Evolutionary conservation across 2,888 invertebrate genomes (phyloP).

Genomic region (Cerastis leucographa): DNA sequence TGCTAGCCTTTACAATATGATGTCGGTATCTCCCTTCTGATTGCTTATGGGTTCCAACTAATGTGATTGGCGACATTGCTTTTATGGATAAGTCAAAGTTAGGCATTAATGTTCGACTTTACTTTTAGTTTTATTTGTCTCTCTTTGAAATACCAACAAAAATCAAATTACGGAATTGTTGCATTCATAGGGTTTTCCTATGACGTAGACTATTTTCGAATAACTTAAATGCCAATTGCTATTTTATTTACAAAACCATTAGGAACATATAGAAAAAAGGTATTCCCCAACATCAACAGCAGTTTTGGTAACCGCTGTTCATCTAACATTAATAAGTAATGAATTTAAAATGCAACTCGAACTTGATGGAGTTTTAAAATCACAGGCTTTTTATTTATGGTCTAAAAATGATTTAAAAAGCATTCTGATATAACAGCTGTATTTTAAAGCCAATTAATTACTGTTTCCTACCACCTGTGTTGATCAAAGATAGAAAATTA

Average conservation of each 20-base stretch:
- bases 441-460: slow-evolving; percentile 30
- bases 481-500: slow-evolving; percentile 38
- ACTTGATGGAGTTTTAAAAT: not conserved
- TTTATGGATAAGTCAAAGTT: slow-evolving; percentile 3
- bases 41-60: slow-evolving; percentile 45
- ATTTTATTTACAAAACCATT: not conserved
- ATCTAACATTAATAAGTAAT: too few relatives aligned
- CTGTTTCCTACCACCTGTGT: slow-evolving; percentile 14
- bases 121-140: not conserved
- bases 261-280: not conserved
- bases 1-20: slow-evolving; percentile 49
- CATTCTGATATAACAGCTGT: slow-evolving; percentile 16
- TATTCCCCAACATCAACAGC: not conserved
- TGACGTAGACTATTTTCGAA: not conserved
- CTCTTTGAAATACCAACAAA: not conserved
- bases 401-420: too few relatives aligned
- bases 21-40: slow-evolving; percentile 42
- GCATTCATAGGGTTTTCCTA: not conserved
- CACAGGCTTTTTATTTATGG: not conserved
- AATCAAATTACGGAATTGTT: not conserved
- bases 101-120: not conserved
- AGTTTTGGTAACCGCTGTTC: not conserved
- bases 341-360: not conserved
- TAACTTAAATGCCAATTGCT: not conserved
- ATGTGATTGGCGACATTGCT: slow-evolving; percentile 26